Conservation (phyloP, 2,113 vertebrate species). For the Odontophorus gujanensis region DNA sequence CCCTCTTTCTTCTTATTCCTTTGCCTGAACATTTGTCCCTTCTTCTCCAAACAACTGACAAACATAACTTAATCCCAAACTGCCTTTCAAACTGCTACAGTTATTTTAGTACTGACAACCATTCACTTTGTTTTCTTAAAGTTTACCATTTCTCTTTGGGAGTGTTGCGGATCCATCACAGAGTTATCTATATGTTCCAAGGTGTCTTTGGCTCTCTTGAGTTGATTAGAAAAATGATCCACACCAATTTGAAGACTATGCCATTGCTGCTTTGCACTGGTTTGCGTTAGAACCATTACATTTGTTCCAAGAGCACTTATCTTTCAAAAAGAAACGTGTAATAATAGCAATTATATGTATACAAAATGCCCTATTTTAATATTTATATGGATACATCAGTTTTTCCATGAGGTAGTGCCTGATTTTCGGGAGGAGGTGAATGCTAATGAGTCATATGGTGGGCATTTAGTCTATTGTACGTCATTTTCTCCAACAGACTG, state of each 20-base stretch:
- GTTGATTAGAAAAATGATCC: not conserved
- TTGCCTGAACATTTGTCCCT: not conserved
- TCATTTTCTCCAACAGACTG: not conserved
- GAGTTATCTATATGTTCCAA: not conserved
- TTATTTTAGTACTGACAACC: not conserved
- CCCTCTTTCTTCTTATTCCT: not conserved
- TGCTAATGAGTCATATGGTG: not conserved
- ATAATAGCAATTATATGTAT: not conserved
- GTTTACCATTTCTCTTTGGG: not conserved
- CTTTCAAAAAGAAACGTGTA: not conserved
- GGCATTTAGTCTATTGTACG: not conserved
- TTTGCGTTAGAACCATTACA: not conserved
- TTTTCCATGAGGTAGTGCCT: not conserved
- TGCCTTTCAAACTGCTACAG: not conserved
- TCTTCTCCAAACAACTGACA: not conserved
- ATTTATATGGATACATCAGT: not conserved
- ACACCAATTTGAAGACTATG: not conserved
- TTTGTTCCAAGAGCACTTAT: not conserved
- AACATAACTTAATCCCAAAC: not conserved
- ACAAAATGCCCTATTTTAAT: not conserved
- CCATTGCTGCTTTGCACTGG: not conserved
- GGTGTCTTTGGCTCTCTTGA: not conserved
- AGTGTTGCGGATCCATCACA: not conserved
- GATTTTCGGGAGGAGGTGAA: not conserved
- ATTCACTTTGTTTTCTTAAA: constrained; percentile 11